phyloP scores from a whole-genome alignment of 2,888 invertebrate genomes.

The Aleiodes testaceus region DNA sequence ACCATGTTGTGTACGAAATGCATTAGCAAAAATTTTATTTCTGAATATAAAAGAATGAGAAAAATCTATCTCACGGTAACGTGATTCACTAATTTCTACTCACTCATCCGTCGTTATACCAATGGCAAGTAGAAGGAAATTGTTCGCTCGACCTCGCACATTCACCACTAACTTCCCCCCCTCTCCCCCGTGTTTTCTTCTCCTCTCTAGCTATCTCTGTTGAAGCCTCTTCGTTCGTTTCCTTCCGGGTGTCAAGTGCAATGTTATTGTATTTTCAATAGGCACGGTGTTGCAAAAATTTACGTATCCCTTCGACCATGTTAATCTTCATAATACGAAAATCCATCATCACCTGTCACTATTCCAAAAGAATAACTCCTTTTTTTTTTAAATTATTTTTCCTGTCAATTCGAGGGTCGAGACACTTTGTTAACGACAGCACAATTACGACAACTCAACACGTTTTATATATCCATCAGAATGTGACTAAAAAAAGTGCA shows the following conservation, averaged over 20 bases:
- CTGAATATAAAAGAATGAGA: neutral
- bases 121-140: too few species aligned
- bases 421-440: slow-evolving; percentile 39
- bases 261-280: neutral
- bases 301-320: neutral
- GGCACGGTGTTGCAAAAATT: too few species aligned
- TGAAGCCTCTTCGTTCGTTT: too few species aligned
- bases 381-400: too few species aligned
- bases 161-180: too few species aligned
- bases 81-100: neutral
- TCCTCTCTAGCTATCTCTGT: neutral
- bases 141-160: too few species aligned
- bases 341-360: too few species aligned
- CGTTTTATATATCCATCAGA: slow-evolving; percentile 49
- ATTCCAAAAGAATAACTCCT: too few species aligned
- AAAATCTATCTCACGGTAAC: slow-evolving; percentile 1
- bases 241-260: slow-evolving; percentile 16
- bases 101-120: too few species aligned
- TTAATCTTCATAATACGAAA: neutral
- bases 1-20: slow-evolving; percentile 29
- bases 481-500: too few species aligned
- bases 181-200: neutral
- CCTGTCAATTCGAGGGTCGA: too few species aligned
- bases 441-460: slow-evolving; percentile 48
- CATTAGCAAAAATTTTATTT: slow-evolving; percentile 37